Conservation (phyloP, 2,113 vertebrate species). For the Lepisosteus oculatus region DNA sequence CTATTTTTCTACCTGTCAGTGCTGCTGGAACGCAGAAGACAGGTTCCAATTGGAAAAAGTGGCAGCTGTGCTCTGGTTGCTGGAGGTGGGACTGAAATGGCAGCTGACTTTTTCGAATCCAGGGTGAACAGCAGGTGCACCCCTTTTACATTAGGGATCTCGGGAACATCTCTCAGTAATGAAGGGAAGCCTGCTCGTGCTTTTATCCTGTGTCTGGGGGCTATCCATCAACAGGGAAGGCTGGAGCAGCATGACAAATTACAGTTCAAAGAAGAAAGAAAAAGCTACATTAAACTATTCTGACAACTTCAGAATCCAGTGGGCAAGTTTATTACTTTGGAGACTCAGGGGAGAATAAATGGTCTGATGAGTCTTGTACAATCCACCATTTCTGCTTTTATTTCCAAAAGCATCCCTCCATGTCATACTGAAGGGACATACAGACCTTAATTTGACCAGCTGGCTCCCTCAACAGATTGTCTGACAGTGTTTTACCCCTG, state of each 20-base stretch:
- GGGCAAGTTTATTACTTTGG: neutral
- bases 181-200: constrained; percentile 5
- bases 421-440: too few species aligned
- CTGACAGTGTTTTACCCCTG: too few species aligned
- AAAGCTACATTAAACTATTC: constrained; percentile 18
- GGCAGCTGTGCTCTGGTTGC: neutral
- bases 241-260: neutral
- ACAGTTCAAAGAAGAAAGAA: too few species aligned
- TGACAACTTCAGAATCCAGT: constrained; percentile 4
- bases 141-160: neutral
- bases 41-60: neutral
- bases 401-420: neutral
- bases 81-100: neutral
- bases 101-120: neutral
- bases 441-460: too few species aligned
- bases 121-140: neutral
- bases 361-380: neutral
- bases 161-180: neutral
- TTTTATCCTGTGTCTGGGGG: constrained; percentile 15
- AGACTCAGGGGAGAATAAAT: neutral
- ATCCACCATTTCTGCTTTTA: neutral
- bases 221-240: constrained; percentile 9
- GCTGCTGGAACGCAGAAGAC: neutral
- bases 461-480: neutral
- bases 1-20: constrained; percentile 10